These are phyloP conservation scores for Anas bahamensis DNA, from an alignment of 2,797 vertebrate genomes.

Conservation along the genomic window DNA sequence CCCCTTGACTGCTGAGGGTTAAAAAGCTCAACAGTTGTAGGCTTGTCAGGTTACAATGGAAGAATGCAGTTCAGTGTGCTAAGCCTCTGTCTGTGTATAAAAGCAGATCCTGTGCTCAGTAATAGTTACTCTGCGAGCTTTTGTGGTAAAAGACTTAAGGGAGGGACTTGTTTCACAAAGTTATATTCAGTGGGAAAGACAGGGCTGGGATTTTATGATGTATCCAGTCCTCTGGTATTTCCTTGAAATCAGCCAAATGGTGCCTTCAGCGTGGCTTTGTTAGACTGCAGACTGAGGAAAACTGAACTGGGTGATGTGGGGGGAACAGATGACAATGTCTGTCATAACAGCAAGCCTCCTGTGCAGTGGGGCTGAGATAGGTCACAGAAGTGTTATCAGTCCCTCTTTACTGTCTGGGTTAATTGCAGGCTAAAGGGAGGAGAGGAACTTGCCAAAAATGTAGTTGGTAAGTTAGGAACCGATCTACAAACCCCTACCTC, in stretches of 20 bases:
- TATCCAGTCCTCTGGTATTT: not conserved
- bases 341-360: not conserved
- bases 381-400: not conserved
- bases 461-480: not conserved
- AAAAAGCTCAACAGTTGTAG: slow-evolving; percentile 1
- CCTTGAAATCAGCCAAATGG: not conserved
- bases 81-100: not conserved
- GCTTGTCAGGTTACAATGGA: slow-evolving; percentile 15
- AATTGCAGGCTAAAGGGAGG: not conserved
- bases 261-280: not conserved
- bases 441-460: not conserved
- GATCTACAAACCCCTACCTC: not conserved
- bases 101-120: slow-evolving; percentile 15
- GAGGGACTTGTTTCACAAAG: not conserved
- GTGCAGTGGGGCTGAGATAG: not conserved
- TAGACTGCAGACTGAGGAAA: not conserved
- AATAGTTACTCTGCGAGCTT: not conserved
- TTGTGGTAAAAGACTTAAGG: not conserved
- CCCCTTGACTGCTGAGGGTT: not conserved
- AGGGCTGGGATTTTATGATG: not conserved
- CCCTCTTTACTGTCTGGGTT: not conserved
- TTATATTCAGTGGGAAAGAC: not conserved
- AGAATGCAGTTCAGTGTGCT: slow-evolving; percentile 37
- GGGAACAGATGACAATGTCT: not conserved
- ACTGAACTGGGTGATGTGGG: not conserved